Evolutionary conservation across 64 coral and sea anemone species (phyloP), one percentile per base, ranked within the genome.

Genomic region (Dendronephthya gigantea): DNA sequence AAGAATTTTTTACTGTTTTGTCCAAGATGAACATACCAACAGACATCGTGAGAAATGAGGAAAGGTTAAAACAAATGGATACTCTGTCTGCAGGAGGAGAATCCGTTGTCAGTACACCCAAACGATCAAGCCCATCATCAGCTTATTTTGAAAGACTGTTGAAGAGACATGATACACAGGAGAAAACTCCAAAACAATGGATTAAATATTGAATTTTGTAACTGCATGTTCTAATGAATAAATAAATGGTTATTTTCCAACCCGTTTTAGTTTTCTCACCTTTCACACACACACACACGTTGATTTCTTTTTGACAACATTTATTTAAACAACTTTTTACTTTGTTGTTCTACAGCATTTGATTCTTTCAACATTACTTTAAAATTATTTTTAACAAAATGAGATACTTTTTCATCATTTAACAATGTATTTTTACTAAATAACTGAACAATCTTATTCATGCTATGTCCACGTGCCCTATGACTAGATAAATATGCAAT

Each of bases 391-490:
- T 66, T 66, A 66, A 66, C 58, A 66, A 66, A 66, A 5, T 66
- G 58, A 66, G 58, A 66, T 15, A 66, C 58, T 66, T 66, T 66
- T 66, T 7, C 58, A 66, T 66, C 58, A 66, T 66, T 66, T 66
- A 66, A 66, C 58, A 66, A 8, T 6, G 58, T 66, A 22, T 66
- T 17, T 3, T 66, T 66, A 66, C 14, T 66, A 66, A 66, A 66
- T 66, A 66, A 66, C 58, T 66, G 58, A 5, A 66, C 58, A 6
- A 66, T 45, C 41, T 45, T 45, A 45, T 45, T 45, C 41, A 45
- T 45, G 41, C 41, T 45, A 6, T 45, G 41, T 45, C 41, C 41
- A 6, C 41, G 41, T 45, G 41, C 11, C 11, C 41, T 45, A 45
- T 45, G 41, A 11, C 41, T 45, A 45, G 11, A 11, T 6, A 45